Evolutionary conservation across 2,888 invertebrate genomes (phyloP), one percentile per base, ranked within the genome.

Genomic region (Panorpa germanica): DNA sequence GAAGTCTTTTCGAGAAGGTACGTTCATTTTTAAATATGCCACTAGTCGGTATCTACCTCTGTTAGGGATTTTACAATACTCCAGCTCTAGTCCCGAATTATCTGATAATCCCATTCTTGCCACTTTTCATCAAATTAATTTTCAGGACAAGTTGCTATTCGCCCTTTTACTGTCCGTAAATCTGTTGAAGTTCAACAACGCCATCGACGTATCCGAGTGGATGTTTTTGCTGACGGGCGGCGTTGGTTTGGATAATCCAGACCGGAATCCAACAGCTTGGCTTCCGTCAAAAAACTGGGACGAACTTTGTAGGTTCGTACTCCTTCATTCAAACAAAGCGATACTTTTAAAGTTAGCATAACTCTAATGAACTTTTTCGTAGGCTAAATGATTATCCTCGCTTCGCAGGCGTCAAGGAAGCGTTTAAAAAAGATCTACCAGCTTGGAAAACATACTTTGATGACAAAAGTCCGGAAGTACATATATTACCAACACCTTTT

Each of bases 1-100:
- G 91, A 42, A 91, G 91, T 46, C 59, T 95, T 22, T 91, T 93
- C 53, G 91, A 91, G 52, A 83, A 86, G 63, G 77, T 75, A 45
- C 9, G 10, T 37, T 11, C 16, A 20, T 10, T 17, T 28, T 27
- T 20, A 24, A 16, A 29, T 13, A 19, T 17, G 46, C 49, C 48
- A 22, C 18, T 17, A 23, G 17, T 24, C 10, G 4, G 11, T 24
- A 11, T 23, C 8, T n/a, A n/a, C n/a, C n/a, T n/a, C n/a, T n/a
- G n/a, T n/a, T n/a, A n/a, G n/a, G n/a, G n/a, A n/a, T n/a, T n/a
- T n/a, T n/a, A n/a, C n/a, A n/a, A n/a, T n/a, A n/a, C 12, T 13
- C 12, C 17, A 9, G 17, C 8, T 29, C n/a, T 21, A 13, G n/a
- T n/a, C n/a, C n/a, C n/a, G n/a, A n/a, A n/a, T n/a, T n/a, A n/a